Base-by-base conservation (phyloP, 2,113 vertebrate species). In the Grus americana region DNA sequence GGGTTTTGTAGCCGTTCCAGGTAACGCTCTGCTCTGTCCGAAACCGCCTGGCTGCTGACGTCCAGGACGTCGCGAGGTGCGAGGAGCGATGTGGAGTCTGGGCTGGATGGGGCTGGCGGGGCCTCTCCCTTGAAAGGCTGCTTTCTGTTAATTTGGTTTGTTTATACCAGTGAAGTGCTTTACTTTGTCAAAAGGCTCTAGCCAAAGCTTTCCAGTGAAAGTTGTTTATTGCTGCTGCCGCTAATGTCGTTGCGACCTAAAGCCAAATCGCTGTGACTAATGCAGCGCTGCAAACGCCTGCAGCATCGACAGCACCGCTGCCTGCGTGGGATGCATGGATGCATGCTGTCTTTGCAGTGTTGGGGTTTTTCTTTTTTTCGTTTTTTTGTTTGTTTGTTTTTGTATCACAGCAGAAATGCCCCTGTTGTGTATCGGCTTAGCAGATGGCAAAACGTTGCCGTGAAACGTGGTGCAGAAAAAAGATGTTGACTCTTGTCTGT, bases 191-290 rank as follows among this genome's bases (percentile, higher is more conserved):
- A n/a, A 72, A 84, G 86, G 67, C 30, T 61, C n/a, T 83, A 50
- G 79, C 72, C 36, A 49, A 8, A 40, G 59, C 68, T 72, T 83
- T 40, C 49, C 79, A n/a, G 21, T 54, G 85, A 49, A 95, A 82
- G 91, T 68, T 80, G 73, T 88, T 96, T 86, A n/a, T 71, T 44
- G 50, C 30, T n/a, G 63, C 86, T 88, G 38, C 86, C 91, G 63
- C 80, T 71, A 68, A 49, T 71, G 92, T 58, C 15, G 29, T 76
- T 61, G 92, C 58, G 72, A 93, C 92, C 84, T 49, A 71, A 84
- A 87, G 86, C 83, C 93, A 82, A 90, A 78, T 87, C n/a, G 47
- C 92, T 75, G 84, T 86, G 94, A 88, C 89, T 36, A n/a, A 79
- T 30, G 74, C 74, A 22, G 32, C 75, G 12, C 40, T 27, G 78